Evolutionary conservation across 2,797 vertebrate genomes (phyloP), one percentile per base, ranked within the genome.

Genomic region (Tachyglossus aculeatus): DNA sequence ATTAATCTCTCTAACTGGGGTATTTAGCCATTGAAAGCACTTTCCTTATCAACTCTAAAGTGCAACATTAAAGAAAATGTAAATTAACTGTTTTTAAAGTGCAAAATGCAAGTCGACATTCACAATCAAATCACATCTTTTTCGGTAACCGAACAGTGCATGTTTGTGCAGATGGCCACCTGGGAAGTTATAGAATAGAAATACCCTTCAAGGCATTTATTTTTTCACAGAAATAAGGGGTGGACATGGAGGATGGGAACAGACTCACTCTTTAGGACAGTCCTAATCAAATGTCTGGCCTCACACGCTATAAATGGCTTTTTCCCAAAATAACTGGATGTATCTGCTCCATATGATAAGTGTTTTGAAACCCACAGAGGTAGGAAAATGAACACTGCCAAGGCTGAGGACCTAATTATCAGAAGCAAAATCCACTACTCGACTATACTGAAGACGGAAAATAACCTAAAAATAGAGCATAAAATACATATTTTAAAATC

Each of bases 11-110:
- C 53, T n/a, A 25, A 12, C 41, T 27, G 41, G 22, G 27, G 36
- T 54, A 62, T 53, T 40, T 48, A 45, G 27, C 59, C 48, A 66
- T 56, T 40, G 40, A 53, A 69, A 81, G 53, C 44, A 71, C 51
- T 62, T 32, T 55, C 53, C 50, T 72, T 59, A 77, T 47, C 55
- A 39, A 39, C 43, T 4, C 5, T 44, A 52, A 59, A 66, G 31
- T 2, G 47, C 25, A 54, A 58, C 10, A 5, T 19, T 40, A 6
- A 38, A 43, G 24, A 57, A 45, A 48, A 32, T 41, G 24, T 18
- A 33, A 67, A 37, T 21, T 12, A 41, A 33, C 54, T 47, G 55
- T 12, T 45, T 61, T 58, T 31, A 40, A 12, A 63, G 5, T 13
- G 27, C 10, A 37, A 47, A 9, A 39, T n/a, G 15, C 8, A 48